Base-by-base conservation (phyloP, 2,797 vertebrate species). In the Thunnus albacares region DNA sequence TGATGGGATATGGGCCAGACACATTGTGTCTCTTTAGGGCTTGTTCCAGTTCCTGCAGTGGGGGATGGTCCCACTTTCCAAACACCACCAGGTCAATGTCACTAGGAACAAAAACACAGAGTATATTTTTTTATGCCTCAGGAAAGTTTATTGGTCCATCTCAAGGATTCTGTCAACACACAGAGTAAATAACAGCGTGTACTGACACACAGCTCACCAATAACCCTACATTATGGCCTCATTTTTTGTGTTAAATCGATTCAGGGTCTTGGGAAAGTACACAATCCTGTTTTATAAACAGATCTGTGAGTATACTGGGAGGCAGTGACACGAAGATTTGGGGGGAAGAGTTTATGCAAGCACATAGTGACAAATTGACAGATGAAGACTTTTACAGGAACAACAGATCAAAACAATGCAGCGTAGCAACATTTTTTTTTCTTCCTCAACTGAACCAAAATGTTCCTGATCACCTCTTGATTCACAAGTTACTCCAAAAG, bases 21-120 rank as follows among this genome's bases (percentile, higher is more conserved):
- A 99, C 96, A 0, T 96, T 97, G 92, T 96, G 97, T 94, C 97
- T 97, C 80, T 96, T 96, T 71, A 99, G 95, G 52, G 98, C 98
- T 90, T 99, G 97, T 89, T 99, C 98, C 89, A 99, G 88, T 82
- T 97, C 95, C 90, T 98, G 98, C 52, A 99, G 93, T 30, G 98
- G 98, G 20, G 97, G 97, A 10, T 96, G 96, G 63, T 98, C 97
- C 98, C 98, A 99, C 78, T 98, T 97, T 66, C 98, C 98, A 94
- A 99, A 99, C 91, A 99, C 98, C 92, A 99, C 98, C 83, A 99
- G 94, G 92, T 99, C 98, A 75, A 99, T 99, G 94, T 99, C 98
- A 94, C 98, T 99, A 80, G 56, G 56, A 77, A 84, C 2, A 66
- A 38, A 85, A 59, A 59, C 24, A 78, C n/a, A 56, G 47, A 24